These are phyloP conservation scores for Brachionus plicatilis DNA, from an alignment of 1,140 invertebrate genomes.

Conservation along the genomic window DNA sequence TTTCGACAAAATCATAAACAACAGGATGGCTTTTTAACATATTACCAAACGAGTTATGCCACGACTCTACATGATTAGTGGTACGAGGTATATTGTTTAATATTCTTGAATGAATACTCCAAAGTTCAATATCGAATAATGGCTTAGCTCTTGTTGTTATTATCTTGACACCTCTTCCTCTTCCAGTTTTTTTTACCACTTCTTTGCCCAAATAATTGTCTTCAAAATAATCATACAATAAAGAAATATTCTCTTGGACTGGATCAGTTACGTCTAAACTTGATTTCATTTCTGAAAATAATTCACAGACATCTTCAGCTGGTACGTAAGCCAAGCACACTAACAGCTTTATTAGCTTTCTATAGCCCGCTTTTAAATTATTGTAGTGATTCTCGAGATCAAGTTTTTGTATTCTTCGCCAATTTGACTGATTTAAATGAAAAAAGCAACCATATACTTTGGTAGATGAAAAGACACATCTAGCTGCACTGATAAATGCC, in stretches of 20 bases:
- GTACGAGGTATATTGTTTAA: too few relatives aligned
- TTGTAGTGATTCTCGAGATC: not conserved
- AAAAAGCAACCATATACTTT: slow-evolving; percentile 13
- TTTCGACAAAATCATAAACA: too few relatives aligned
- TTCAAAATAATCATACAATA: not conserved
- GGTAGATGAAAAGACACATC: not conserved
- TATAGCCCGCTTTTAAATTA: not conserved
- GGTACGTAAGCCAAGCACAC: not conserved
- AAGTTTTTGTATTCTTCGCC: slow-evolving; percentile 9
- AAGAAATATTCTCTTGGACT: not conserved
- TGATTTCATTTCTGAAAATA: not conserved
- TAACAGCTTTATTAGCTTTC: not conserved
- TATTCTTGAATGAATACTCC: too few relatives aligned
- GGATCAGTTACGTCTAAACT: not conserved
- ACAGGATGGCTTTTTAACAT: too few relatives aligned
- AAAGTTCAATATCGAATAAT: not conserved
- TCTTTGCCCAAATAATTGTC: not conserved
- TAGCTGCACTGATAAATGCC: not conserved
- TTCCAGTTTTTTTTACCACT: not conserved
- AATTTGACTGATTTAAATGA: slow-evolving; percentile 25
- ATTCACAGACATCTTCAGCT: not conserved
- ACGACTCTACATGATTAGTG: too few relatives aligned
- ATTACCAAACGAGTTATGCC: too few relatives aligned
- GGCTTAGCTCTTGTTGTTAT: not conserved
- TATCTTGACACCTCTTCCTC: not conserved